These are phyloP conservation scores for Heterodera filipjevi DNA, from an alignment of 2,888 invertebrate genomes.

Conservation along the genomic window DNA sequence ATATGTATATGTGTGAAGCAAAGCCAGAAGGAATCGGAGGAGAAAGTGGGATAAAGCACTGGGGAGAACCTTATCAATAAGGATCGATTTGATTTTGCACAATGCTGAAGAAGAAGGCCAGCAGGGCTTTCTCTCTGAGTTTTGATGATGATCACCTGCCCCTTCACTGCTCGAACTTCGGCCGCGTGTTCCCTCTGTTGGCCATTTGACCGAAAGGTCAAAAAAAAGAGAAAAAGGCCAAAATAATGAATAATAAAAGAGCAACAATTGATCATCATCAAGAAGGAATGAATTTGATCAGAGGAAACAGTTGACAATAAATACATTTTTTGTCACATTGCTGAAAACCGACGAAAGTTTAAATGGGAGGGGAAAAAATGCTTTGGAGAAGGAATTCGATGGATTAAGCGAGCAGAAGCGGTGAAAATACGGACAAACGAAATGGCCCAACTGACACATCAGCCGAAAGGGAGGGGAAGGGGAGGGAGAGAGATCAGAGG, in stretches of 20 bases:
- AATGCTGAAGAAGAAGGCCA: too few relatives aligned
- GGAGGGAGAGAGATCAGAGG: neutral
- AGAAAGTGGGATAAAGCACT: too few relatives aligned
- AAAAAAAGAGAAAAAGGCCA: neutral
- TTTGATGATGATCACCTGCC: neutral
- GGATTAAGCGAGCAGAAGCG: neutral
- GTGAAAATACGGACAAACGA: neutral
- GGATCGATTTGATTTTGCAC: too few relatives aligned
- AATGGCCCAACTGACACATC: neutral
- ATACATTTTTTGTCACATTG: neutral
- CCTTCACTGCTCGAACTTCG: conserved; percentile 24
- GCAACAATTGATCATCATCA: neutral
- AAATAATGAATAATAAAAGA: neutral
- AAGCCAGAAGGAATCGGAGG: too few relatives aligned
- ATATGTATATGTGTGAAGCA: too few relatives aligned
- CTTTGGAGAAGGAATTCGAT: neutral
- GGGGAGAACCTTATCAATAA: too few relatives aligned
- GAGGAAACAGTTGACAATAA: neutral
- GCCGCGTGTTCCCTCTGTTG: conserved; percentile 17
- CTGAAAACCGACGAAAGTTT: neutral
- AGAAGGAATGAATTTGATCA: neutral
- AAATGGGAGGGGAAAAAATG: neutral
- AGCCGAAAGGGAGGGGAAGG: neutral
- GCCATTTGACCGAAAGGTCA: neutral
- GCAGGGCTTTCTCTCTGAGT: neutral